Evolutionary conservation across 2,888 invertebrate species (phyloP), one percentile per base, ranked within the genome.

Genomic region (Zaprionus lineosus): DNA sequence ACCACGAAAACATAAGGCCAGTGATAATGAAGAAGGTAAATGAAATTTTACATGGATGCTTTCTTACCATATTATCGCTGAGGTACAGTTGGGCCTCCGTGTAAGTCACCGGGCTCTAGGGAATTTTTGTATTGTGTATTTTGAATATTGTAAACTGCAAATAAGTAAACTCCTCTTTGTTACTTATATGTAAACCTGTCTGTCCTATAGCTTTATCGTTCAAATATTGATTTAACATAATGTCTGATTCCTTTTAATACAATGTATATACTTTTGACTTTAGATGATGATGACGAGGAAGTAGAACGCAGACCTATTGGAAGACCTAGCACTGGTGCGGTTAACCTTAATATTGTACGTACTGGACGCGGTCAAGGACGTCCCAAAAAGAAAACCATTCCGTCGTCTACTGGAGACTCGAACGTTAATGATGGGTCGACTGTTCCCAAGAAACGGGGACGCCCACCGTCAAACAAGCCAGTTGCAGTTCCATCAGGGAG

Each of bases 281-380:
- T 18, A 55, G 74, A 77, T 5, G 53, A 55, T 4, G 78, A 84
- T 8, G 74, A 81, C 18, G 79, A 75, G 1, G n/a, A n/a, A n/a
- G n/a, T n/a, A n/a, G n/a, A n/a, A n/a, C 67, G 48, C 12, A 84
- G 81, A n/a, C 67, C 86, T 0, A 61, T 85, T 8, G 87, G 88
- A n/a, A 84, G 87, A 0, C 88, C 87, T 0, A 0, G 74, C 3
- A 69, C 86, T 11, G 85, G 88, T 6, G 78, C 78, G 5, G 60
- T 83, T 1, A 83, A 74, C 21, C 64, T 88, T 7, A 88, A 88
- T 36, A 87, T 88, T 47, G 43, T 36, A 3, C 68, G 72, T 8
- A 78, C 86, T 5, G 87, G 87, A 6, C 87, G 86, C 8, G 86
- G 88, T 0, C 63, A 62, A 21, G 87, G 87, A 0, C 84, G 87